Percentiles rank a stretch among this genome's conserved stretches.
Evolutionary conservation across 2,888 invertebrate genomes (phyloP).

Genomic region (Diachrysia chrysitis): DNA sequence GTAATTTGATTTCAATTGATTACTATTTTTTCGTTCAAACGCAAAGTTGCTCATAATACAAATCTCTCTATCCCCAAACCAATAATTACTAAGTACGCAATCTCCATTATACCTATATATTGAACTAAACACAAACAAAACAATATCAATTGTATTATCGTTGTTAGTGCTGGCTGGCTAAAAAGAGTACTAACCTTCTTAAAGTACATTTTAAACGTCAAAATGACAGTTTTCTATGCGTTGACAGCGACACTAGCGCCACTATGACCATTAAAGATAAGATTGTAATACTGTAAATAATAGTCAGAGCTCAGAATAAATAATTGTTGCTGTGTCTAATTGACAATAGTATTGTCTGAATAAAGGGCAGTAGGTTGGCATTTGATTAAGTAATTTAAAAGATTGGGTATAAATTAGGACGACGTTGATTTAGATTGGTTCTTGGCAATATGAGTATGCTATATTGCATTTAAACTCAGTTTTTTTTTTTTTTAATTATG

Average conservation of each 20-base stretch:
- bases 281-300: background rate
- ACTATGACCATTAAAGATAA: background rate
- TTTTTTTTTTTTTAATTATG: too few relatives aligned
- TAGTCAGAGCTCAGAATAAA: background rate
- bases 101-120: too few relatives aligned
- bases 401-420: too few relatives aligned
- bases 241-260: constrained; percentile 1
- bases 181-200: background rate
- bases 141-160: background rate
- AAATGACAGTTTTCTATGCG: background rate
- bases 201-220: background rate
- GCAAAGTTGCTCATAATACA: too few relatives aligned
- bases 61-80: too few relatives aligned
- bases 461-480: too few relatives aligned
- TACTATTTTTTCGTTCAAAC: too few relatives aligned
- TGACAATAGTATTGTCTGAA: background rate
- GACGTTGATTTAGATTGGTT: too few relatives aligned
- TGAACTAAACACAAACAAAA: background rate
- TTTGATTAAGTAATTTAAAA: background rate
- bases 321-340: constrained; percentile 3
- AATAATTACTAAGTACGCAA: too few relatives aligned
- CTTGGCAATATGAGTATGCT: too few relatives aligned
- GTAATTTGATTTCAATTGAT: too few relatives aligned
- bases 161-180: background rate
- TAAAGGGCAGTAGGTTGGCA: background rate